Conservation (phyloP, 1,140 invertebrate genomes). For the Muscidifurax raptorellus region DNA sequence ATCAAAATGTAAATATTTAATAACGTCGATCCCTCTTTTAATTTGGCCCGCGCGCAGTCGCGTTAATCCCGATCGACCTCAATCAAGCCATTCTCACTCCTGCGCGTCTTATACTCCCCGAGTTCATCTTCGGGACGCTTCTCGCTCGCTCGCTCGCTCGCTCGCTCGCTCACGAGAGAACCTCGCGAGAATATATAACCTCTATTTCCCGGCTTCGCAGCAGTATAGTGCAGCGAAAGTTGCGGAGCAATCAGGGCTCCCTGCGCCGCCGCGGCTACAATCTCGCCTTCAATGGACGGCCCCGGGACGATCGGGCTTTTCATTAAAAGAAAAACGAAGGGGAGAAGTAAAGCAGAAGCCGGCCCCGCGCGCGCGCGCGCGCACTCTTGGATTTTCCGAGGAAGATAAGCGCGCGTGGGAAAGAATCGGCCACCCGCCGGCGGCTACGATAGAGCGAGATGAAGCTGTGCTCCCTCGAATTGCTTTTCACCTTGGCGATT, state of each 20-base stretch:
- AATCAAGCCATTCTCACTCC: background rate
- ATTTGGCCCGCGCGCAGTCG: background rate
- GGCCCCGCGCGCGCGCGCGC: too few relatives aligned
- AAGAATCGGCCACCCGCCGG: background rate
- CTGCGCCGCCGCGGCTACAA: background rate
- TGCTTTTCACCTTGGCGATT: constrained; percentile 6
- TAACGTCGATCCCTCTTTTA: background rate
- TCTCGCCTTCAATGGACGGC: background rate
- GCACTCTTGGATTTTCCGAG: constrained; percentile 9
- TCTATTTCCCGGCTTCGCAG: background rate
- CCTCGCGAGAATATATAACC: background rate
- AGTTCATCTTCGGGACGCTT: background rate
- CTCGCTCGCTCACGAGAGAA: too few relatives aligned
- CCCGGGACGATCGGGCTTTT: constrained; percentile 12
- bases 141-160: too few relatives aligned
- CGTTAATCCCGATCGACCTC: background rate
- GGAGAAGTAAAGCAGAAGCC: background rate
- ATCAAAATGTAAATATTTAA: background rate
- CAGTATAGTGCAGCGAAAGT: background rate
- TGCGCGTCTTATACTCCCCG: background rate
- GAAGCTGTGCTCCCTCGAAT: background rate
- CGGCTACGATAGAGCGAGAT: background rate
- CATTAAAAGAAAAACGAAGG: constrained; percentile 28
- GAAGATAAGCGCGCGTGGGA: background rate
- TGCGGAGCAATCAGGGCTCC: background rate